Conservation (phyloP, 2,888 invertebrate species). For the Microplitis deprimator region DNA sequence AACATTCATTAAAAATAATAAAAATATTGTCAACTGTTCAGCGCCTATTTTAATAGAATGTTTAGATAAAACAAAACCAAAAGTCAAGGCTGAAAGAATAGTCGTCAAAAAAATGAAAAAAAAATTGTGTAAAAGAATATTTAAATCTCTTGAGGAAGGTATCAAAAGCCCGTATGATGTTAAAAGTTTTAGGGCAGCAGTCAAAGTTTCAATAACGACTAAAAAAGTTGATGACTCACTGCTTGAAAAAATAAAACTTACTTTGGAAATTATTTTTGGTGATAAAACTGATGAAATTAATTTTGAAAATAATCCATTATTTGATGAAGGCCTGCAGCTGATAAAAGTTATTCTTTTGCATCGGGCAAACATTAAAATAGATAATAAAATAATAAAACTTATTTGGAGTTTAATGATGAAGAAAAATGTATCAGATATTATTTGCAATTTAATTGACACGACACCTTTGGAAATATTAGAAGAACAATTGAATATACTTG, state of each 20-base stretch:
- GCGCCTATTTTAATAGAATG: constrained; percentile 56
- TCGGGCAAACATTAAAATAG: constrained; percentile 52
- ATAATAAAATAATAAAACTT: constrained; percentile 48
- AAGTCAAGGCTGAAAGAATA: constrained; percentile 52
- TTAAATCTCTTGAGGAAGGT: constrained; percentile 47
- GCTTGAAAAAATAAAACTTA: constrained; percentile 48
- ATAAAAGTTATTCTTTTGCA: constrained; percentile 53
- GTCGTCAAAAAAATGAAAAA: constrained; percentile 55
- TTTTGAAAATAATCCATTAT: constrained; percentile 41
- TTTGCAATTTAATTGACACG: constrained; percentile 53
- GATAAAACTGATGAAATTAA: constrained; percentile 46
- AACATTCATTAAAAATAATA: constrained; percentile 43
- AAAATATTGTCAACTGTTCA: constrained; percentile 42
- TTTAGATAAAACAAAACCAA: constrained; percentile 56
- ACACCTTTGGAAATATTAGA: constrained; percentile 55
- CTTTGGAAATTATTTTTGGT: constrained; percentile 52
- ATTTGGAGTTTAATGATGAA: constrained; percentile 56
- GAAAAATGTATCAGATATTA: constrained; percentile 50
- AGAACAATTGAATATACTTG: constrained; percentile 50
- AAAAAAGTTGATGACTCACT: constrained; percentile 52
- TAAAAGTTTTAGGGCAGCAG: constrained; percentile 55
- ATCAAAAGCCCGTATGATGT: constrained; percentile 52
- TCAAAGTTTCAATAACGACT: constrained; percentile 52
- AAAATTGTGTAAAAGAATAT: constrained; percentile 55
- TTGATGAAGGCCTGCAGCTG: constrained; percentile 55